A percentile compares a stretch with the other conserved stretches of the same genome.
Conservation (phyloP, 2,797 vertebrate genomes). For the Tarsius wallacei region DNA sequence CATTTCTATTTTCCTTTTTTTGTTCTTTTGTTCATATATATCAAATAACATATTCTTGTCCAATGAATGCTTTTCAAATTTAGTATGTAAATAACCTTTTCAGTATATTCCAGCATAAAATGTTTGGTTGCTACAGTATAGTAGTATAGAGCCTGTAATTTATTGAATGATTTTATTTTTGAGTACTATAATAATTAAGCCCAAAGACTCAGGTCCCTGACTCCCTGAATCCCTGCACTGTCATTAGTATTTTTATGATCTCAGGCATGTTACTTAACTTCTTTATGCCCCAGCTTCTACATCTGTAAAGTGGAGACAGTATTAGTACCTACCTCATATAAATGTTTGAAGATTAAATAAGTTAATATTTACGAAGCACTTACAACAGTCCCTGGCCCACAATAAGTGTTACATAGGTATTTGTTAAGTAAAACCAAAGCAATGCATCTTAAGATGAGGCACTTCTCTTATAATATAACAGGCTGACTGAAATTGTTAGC, state of each 20-base stretch:
- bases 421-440: neutral
- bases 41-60: neutral
- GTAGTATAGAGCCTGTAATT: conserved; percentile 33
- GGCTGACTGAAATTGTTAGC: neutral
- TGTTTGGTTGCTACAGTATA: neutral
- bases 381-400: neutral
- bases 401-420: neutral
- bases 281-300: neutral
- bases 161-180: conserved; percentile 11
- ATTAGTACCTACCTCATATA: neutral
- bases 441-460: rapidly evolving
- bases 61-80: conserved; percentile 28
- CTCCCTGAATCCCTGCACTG: neutral
- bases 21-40: neutral
- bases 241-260: neutral
- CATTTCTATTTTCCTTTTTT: neutral
- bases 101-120: neutral
- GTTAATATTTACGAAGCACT: conserved; percentile 12
- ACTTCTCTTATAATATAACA: neutral
- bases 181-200: neutral
- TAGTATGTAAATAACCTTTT: conserved; percentile 21
- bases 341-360: neutral
- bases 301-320: neutral
- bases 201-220: neutral
- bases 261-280: neutral